Evolutionary conservation across 1,140 invertebrate genomes (phyloP).

Genomic region (Dolichoris vasculosae): DNA sequence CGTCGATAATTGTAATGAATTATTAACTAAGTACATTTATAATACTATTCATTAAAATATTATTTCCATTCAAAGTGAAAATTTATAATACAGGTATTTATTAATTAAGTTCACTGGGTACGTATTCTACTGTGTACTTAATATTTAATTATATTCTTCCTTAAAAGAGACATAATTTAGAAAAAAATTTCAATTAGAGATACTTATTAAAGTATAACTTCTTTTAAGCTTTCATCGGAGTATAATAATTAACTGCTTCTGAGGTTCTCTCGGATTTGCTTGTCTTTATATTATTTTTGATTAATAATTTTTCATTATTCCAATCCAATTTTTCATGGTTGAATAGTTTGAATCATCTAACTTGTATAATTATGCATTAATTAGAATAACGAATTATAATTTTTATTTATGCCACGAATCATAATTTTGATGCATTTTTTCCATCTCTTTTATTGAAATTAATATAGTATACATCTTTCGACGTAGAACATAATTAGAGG

Average conservation of each 20-base stretch:
- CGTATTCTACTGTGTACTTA: not conserved
- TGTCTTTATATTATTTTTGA: not conserved
- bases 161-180: not conserved
- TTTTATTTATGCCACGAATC: not conserved
- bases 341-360: not conserved
- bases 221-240: not conserved
- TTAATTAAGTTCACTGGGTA: not conserved
- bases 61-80: too few relatives aligned
- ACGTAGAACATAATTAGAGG: not conserved
- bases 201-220: too few relatives aligned
- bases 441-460: not conserved
- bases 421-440: not conserved
- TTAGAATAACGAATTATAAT: not conserved
- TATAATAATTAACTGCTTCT: not conserved
- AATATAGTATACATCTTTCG: not conserved
- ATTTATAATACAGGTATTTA: too few relatives aligned
- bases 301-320: not conserved
- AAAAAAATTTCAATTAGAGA: not conserved
- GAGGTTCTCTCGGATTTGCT: not conserved
- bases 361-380: not conserved
- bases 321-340: not conserved
- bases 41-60: too few relatives aligned
- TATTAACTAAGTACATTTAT: too few relatives aligned
- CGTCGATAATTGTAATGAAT: too few relatives aligned
- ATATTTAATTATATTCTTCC: not conserved